Conservation (phyloP, 2,888 invertebrate species). For the Liposcelis brunnea region DNA sequence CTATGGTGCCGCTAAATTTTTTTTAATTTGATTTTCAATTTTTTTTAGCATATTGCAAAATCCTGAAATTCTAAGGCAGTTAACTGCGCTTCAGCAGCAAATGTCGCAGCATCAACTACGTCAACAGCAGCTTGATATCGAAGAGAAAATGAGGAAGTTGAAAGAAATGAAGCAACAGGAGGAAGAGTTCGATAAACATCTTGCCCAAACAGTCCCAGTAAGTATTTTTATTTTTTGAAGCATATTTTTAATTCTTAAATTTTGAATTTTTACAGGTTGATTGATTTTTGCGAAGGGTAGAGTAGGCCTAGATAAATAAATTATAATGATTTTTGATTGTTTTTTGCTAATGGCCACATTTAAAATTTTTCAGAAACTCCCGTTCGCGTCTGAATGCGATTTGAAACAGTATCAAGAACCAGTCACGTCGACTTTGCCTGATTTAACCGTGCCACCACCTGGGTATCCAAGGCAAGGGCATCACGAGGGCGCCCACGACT, state of each 20-base stretch:
- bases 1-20: no score
- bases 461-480: conserved; percentile 27
- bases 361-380: conserved; percentile 33
- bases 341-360: no score
- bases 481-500: conserved; percentile 24
- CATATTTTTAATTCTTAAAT: neutral
- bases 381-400: conserved; percentile 47
- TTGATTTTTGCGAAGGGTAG: neutral
- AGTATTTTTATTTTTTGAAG: conserved; percentile 19
- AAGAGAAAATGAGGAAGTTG: conserved; percentile 47
- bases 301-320: no score
- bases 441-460: conserved; percentile 32
- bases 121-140: conserved; percentile 44
- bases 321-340: no score
- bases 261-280: conserved; percentile 8
- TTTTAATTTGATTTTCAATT: conserved; percentile 2
- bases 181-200: conserved; percentile 56
- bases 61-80: conserved; percentile 74
- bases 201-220: conserved; percentile 55
- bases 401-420: conserved; percentile 29
- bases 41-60: conserved; percentile 53
- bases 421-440: neutral
- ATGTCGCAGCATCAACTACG: conserved; percentile 28
- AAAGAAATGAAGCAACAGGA: conserved; percentile 56
- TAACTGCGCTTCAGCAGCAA: conserved; percentile 60